phyloP scores from a whole-genome alignment of 64 coral and sea anemone genomes.

The Acropora tenuis region DNA sequence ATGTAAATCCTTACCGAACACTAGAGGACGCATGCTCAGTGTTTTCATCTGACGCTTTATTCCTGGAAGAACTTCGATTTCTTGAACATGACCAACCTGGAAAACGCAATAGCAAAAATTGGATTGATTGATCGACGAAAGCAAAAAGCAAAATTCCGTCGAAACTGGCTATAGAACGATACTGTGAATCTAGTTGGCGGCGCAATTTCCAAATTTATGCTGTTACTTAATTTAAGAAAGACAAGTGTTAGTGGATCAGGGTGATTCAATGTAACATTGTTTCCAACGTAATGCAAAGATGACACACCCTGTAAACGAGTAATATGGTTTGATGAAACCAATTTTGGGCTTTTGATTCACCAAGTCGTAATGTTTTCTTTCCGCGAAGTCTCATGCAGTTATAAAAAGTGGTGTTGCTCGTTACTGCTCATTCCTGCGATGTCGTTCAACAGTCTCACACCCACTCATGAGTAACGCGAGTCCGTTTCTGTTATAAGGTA shows the following conservation, averaged over 20 bases:
- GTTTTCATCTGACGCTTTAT: conserved; percentile 79
- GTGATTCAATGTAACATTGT: too few relatives aligned
- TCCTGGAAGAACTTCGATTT: conserved; percentile 71
- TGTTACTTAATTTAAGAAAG: too few relatives aligned
- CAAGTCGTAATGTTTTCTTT: neutral
- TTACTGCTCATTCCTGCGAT: neutral
- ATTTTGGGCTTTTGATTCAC: neutral
- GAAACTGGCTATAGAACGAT: neutral
- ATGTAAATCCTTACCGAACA: conserved; percentile 68
- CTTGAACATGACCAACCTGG: conserved; percentile 83
- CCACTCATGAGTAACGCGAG: neutral
- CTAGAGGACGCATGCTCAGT: conserved; percentile 75
- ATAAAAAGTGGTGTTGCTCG: neutral
- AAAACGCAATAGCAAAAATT: neutral
- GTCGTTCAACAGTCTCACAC: neutral
- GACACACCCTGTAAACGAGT: too few relatives aligned
- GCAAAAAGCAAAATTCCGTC: too few relatives aligned
- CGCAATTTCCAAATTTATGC: neutral
- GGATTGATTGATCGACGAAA: too few relatives aligned
- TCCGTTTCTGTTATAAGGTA: neutral
- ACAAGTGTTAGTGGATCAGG: too few relatives aligned
- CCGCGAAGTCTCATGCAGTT: neutral
- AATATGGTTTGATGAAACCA: neutral
- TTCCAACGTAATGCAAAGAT: too few relatives aligned
- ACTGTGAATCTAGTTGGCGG: neutral